A percentile compares a stretch with the other conserved stretches of the same genome.
Conservation (phyloP, 2,797 vertebrate species). For the Furcifer pardalis region DNA sequence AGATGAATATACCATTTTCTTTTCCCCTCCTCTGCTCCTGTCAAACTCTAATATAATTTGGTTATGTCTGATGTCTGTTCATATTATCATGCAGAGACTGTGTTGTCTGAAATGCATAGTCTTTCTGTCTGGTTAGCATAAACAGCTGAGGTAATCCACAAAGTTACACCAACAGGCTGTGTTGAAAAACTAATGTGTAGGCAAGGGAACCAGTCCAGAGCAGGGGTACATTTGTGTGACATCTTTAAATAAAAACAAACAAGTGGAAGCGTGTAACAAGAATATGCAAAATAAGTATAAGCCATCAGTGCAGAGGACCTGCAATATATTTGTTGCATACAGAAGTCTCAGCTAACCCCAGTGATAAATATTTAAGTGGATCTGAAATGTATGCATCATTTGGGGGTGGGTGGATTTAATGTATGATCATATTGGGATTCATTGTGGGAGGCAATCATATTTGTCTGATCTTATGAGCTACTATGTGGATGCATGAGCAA, state of each 20-base stretch:
- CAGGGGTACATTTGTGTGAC: neutral
- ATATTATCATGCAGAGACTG: neutral
- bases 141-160: constrained; percentile 17
- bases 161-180: constrained; percentile 11
- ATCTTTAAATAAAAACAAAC: neutral
- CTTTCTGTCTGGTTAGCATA: constrained; percentile 3
- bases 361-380: neutral
- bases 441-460: neutral
- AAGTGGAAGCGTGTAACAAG: constrained; percentile 3
- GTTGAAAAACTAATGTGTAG: neutral
- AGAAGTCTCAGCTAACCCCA: neutral
- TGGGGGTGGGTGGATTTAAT: neutral
- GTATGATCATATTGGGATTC: neutral
- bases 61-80: constrained; percentile 40
- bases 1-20: constrained; percentile 40
- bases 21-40: constrained; percentile 27
- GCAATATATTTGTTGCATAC: neutral
- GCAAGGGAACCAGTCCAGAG: neutral
- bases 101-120: neutral
- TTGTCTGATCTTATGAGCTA: neutral
- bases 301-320: neutral
- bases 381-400: neutral
- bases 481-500: neutral
- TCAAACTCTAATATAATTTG: constrained; percentile 38
- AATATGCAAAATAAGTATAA: neutral